A percentile compares a stretch with the other conserved stretches of the same genome.
Conservation (phyloP, 1,140 invertebrate genomes). For the Uloborus diversus region DNA sequence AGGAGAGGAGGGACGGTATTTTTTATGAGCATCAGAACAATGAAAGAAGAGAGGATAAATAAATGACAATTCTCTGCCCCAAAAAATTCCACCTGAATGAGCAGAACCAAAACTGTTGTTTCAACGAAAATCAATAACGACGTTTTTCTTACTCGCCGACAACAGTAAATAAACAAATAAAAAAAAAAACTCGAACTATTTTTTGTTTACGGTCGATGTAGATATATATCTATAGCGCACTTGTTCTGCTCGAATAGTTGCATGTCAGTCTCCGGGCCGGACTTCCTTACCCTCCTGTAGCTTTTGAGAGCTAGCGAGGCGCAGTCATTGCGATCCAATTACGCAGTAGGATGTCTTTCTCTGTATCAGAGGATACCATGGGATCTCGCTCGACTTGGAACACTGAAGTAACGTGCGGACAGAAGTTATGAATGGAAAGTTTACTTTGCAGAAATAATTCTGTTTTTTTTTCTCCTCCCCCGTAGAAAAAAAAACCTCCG, state of each 20-base stretch:
- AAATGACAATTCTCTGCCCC: too few relatives aligned
- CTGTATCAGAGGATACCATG: conserved; percentile 5
- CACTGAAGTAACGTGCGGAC: neutral
- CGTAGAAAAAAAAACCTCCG: conserved; percentile 6
- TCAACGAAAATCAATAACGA: conserved; percentile 36
- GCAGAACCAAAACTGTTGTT: conserved; percentile 40
- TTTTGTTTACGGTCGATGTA: too few relatives aligned
- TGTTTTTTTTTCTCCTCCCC: neutral
- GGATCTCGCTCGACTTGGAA: neutral
- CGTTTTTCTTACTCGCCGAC: neutral
- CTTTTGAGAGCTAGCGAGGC: conserved; percentile 29
- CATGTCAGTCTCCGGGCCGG: neutral
- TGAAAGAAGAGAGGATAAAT: too few relatives aligned
- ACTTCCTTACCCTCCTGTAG: conserved; percentile 21
- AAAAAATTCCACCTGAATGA: neutral
- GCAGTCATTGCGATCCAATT: conserved; percentile 28
- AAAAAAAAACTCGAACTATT: too few relatives aligned
- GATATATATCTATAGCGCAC: too few relatives aligned
- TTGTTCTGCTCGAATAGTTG: neutral
- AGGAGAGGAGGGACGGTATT: too few relatives aligned
- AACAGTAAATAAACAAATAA: conserved; percentile 1
- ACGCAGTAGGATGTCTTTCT: conserved; percentile 21
- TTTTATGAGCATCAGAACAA: too few relatives aligned
- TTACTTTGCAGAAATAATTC: neutral
- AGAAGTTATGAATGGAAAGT: neutral